Evolutionary conservation across 1,140 invertebrate species (phyloP).

Genomic region (Musca vetustissima): DNA sequence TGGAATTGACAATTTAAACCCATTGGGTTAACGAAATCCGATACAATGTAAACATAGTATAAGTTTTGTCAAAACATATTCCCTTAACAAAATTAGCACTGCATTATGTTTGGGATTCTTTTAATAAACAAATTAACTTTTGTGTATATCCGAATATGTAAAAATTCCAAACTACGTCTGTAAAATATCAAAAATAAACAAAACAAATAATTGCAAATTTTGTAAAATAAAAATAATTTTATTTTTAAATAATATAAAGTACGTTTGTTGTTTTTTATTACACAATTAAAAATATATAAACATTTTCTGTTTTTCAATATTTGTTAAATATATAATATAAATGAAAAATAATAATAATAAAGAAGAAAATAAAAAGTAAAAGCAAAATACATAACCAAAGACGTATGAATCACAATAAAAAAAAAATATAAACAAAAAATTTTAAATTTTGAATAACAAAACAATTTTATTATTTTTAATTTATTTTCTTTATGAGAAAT

Average conservation of each 20-base stretch:
- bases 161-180: no score
- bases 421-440: constrained; percentile 15
- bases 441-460: constrained; percentile 3
- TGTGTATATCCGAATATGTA: no score
- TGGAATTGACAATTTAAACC: no score
- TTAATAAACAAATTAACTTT: no score
- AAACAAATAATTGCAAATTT: neutral
- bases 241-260: constrained; percentile 24
- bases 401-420: neutral
- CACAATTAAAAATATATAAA: constrained; percentile 24
- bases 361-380: no score
- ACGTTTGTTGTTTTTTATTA: constrained; percentile 11
- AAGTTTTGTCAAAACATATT: no score
- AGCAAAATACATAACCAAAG: constrained; percentile 21
- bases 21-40: no score
- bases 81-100: no score
- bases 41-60: no score
- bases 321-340: constrained; percentile 21
- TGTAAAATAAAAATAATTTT: constrained; percentile 13
- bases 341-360: constrained; percentile 16
- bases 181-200: neutral
- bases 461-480: no score
- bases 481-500: constrained; percentile 13
- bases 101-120: no score
- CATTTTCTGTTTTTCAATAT: constrained; percentile 1